Evolutionary conservation across 2,797 vertebrate genomes (phyloP), one percentile per base, ranked within the genome.

Genomic region (Platyrinchus mystaceus): DNA sequence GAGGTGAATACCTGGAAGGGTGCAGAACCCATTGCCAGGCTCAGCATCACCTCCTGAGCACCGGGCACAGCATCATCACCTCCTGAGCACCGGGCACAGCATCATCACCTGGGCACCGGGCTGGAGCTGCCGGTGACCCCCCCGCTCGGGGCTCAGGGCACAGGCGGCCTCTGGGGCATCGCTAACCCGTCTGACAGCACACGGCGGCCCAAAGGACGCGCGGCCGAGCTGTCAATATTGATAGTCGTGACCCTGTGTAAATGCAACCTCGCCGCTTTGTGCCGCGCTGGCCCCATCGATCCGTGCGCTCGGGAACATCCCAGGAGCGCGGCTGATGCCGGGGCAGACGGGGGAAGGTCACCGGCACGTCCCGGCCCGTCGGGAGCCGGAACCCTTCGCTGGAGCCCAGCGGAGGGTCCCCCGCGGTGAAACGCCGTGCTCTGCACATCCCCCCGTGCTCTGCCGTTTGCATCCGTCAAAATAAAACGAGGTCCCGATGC

Each of bases 311-410:
- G 4, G 73, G 41, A 53, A 23, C 69, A 2, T 9, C 92, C 53
- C 71, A 0, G 55, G 39, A 77, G 81, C n/a, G 2, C 2, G 5
- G 70, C 5, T 8, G 4, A 2, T 3, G 6, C 86, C 7, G 67
- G 87, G 81, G 73, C 78, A 60, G 84, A 20, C 73, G 12, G 64
- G 71, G 71, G 73, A 89, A 95, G 92, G 96, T 94, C 95, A 92
- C 68, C 14, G 2, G 18, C 16, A 6, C 37, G 8, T 19, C 55
- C 37, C 27, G 17, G 41, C 56, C 24, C 22, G 9, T n/a, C 9
- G 1, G 68, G 37, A 90, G 30, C 30, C 8, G 2, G 12, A 47
- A 56, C 81, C 84, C 82, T 73, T 59, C 6, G 32, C n/a, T n/a
- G n/a, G 4, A 46, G 64, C 91, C 41, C 77, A 8, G 3, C 52